A percentile compares a stretch with the other conserved stretches of the same genome.
phyloP scores from a whole-genome alignment of 2,113 vertebrate species.

The Spheniscus mendiculus region DNA sequence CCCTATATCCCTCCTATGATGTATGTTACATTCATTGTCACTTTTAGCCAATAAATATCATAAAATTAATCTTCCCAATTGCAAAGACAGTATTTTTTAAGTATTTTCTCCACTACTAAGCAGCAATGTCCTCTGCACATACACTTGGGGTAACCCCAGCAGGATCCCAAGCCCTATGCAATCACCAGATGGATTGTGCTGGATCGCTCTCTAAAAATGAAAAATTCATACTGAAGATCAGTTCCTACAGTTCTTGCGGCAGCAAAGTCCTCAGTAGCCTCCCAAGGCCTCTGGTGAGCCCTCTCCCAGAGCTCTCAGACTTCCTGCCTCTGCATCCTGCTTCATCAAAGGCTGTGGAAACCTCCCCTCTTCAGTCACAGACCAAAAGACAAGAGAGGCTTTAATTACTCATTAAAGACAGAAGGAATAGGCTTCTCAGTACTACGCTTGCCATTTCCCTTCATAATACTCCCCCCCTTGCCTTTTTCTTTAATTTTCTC shows the following conservation, averaged over 20 bases:
- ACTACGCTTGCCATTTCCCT: not conserved
- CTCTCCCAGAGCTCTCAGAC: not conserved
- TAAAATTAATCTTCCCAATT: not conserved
- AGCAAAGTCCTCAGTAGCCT: not conserved
- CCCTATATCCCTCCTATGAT: not conserved
- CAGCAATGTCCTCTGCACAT: not conserved
- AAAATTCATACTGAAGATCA: not conserved
- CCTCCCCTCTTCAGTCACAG: not conserved
- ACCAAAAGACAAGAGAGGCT: not conserved
- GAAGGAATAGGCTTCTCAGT: not conserved
- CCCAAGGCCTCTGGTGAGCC: not conserved
- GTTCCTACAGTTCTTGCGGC: not conserved
- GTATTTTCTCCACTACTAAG: not conserved
- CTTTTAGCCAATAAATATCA: not conserved
- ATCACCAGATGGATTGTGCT: not conserved
- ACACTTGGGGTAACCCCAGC: not conserved
- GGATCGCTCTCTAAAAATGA: not conserved
- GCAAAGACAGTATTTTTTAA: not conserved
- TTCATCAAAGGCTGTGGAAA: not conserved
- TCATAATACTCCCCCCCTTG: not conserved
- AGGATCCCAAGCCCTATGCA: not conserved
- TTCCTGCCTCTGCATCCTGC: not conserved
- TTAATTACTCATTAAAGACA: not conserved
- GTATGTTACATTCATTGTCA: rapidly evolving
- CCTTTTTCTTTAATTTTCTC: not conserved